These are phyloP conservation scores for Hanleya hanleyi DNA, from an alignment of 2,888 invertebrate genomes.

Conservation along the genomic window DNA sequence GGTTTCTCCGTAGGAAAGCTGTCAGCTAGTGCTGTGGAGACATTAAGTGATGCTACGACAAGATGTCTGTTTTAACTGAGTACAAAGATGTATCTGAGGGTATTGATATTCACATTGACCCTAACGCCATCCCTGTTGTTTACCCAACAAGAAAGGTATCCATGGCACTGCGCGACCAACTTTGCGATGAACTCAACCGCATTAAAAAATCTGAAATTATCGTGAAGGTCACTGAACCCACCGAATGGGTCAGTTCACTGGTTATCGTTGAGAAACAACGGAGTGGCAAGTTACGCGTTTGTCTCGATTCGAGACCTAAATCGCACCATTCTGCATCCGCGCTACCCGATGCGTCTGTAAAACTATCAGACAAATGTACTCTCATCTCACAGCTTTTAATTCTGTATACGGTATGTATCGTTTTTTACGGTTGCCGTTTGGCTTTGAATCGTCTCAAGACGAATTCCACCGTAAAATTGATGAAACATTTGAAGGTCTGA, in stretches of 20 bases:
- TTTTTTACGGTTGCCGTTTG: too few species aligned
- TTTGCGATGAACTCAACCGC: neutral
- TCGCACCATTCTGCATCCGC: conserved; percentile 32
- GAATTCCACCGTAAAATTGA: too few species aligned
- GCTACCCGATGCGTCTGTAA: conserved; percentile 22
- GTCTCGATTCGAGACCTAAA: conserved; percentile 39
- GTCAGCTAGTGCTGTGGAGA: too few species aligned
- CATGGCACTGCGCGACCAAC: neutral
- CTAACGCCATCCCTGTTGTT: neutral
- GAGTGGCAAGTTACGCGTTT: conserved; percentile 10
- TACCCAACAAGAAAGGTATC: neutral
- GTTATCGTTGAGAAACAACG: conserved; percentile 8
- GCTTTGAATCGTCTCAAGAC: too few species aligned
- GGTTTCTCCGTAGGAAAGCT: too few species aligned
- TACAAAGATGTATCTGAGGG: too few species aligned
- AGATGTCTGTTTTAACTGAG: too few species aligned
- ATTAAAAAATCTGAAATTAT: neutral
- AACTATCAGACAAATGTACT: conserved; percentile 10
- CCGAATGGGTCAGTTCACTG: neutral
- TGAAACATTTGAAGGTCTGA: too few species aligned
- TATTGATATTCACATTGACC: conserved; percentile 3
- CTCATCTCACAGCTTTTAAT: too few species aligned
- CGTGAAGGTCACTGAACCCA: neutral
- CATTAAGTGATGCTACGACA: too few species aligned
- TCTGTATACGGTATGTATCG: too few species aligned